Evolutionary conservation across 2,888 invertebrate genomes (phyloP).

Genomic region (Caenorhabditis panamensis): DNA sequence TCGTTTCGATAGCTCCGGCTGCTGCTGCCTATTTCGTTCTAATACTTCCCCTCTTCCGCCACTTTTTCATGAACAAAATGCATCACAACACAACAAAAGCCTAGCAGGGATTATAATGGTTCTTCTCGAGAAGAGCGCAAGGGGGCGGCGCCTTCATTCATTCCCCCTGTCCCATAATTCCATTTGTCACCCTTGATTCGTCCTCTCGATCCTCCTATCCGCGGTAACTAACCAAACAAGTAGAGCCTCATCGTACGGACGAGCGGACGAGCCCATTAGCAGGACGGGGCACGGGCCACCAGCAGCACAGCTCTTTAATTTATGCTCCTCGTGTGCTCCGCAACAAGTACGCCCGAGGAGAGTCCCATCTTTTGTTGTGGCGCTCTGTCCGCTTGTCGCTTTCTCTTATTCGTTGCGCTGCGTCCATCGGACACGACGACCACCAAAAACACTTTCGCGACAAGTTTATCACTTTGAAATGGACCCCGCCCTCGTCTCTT

Average conservation of each 20-base stretch:
- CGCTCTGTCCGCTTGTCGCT: constrained; percentile 1
- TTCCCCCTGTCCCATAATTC: constrained; percentile 12
- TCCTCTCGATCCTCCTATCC: constrained; percentile 16
- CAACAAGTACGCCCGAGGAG: constrained; percentile 39
- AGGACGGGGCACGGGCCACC: constrained; percentile 1
- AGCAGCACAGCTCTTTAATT: constrained; percentile 55
- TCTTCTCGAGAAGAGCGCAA: constrained; percentile 3
- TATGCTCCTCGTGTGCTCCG: constrained; percentile 37
- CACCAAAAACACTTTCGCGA: constrained; percentile 45
- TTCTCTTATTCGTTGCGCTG: constrained; percentile 17
- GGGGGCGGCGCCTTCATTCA: neutral
- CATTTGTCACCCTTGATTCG: constrained; percentile 29
- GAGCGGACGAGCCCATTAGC: constrained; percentile 9
- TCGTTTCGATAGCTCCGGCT: constrained; percentile 10
- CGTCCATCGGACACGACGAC: constrained; percentile 2
- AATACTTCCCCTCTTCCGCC: constrained; percentile 17
- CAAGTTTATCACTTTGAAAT: constrained; percentile 56
- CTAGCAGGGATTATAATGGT: constrained; percentile 27
- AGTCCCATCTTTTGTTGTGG: constrained; percentile 26
- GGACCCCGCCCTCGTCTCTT: constrained; percentile 4
- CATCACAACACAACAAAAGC: constrained; percentile 33
- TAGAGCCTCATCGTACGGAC: neutral
- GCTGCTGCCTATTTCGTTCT: too few species aligned
- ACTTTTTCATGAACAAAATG: constrained; percentile 12
- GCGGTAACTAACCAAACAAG: neutral